phyloP scores from a whole-genome alignment of 2,113 vertebrate genomes.

The Asarcornis scutulata region DNA sequence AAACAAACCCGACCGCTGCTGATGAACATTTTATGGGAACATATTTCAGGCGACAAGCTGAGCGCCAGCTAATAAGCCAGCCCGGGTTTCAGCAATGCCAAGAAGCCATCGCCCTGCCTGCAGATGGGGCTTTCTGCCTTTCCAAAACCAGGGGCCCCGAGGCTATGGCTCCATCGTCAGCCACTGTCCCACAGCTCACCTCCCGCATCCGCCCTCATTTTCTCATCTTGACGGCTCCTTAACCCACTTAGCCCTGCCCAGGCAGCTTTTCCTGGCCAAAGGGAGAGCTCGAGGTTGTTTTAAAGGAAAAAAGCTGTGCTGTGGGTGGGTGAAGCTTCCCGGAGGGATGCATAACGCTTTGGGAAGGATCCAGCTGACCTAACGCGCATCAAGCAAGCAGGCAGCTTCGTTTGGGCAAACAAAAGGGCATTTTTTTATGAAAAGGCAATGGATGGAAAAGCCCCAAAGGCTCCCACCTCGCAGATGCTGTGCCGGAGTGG shows the following conservation, averaged over 20 bases:
- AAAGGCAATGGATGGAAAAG: not conserved
- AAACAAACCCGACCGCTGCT: not conserved
- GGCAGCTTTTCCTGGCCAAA: not conserved
- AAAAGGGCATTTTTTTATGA: not conserved
- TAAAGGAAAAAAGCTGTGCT: not conserved
- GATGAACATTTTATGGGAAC: not conserved
- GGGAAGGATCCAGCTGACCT: not conserved
- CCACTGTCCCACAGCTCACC: not conserved
- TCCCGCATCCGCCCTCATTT: conserved; percentile 5
- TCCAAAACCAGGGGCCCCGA: not conserved
- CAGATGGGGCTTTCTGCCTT: not conserved
- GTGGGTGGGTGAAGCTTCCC: not conserved
- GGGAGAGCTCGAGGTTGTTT: not conserved
- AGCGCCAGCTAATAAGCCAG: not conserved
- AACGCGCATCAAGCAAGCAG: fast-evolving
- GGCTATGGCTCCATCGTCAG: not conserved
- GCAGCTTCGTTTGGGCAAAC: fast-evolving
- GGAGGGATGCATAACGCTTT: not conserved
- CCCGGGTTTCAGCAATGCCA: not conserved
- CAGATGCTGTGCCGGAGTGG: not conserved
- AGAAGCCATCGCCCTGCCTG: not conserved
- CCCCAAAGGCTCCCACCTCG: not conserved
- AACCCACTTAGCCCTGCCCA: conserved; percentile 32
- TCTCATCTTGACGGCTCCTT: not conserved
- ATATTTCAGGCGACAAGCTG: not conserved